Percentiles rank a stretch among this genome's conserved stretches.
Evolutionary conservation across 2,888 invertebrate species (phyloP).

Genomic region (Morpho achilles): DNA sequence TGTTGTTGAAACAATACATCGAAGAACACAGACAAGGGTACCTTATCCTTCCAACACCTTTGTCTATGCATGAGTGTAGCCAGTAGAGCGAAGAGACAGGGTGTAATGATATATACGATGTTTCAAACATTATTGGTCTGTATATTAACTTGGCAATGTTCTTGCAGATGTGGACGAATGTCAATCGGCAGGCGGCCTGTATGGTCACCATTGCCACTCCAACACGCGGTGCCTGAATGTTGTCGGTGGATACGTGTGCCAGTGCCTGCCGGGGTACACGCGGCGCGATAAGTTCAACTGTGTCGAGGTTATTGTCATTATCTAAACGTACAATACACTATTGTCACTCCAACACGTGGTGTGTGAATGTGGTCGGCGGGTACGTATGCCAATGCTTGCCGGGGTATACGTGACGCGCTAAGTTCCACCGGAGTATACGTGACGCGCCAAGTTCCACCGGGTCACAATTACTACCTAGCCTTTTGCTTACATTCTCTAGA

Average conservation of each 20-base stretch:
- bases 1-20: no score
- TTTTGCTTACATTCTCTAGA: no score
- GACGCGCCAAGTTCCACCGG: conserved; percentile 88
- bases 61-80: no score
- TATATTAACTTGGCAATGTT: background rate
- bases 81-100: no score
- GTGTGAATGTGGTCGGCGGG: conserved; percentile 89
- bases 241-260: conserved; percentile 89
- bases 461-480: conserved; percentile 71
- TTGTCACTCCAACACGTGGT: conserved; percentile 90
- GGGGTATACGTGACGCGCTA: conserved; percentile 87
- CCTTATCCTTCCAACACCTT: no score
- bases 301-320: conserved; percentile 72
- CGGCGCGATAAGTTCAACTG: conserved; percentile 89
- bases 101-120: no score
- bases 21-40: no score
- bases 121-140: no score
- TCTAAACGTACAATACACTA: conserved; percentile 74
- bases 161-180: conserved; percentile 92
- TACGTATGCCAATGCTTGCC: conserved; percentile 91
- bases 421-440: conserved; percentile 87
- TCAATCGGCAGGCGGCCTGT: conserved; percentile 85
- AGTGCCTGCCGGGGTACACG: conserved; percentile 89
- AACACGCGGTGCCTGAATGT: conserved; percentile 92
- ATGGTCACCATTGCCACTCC: conserved; percentile 91